A percentile compares a stretch with the other conserved stretches of the same genome.
These are phyloP conservation scores for Drosophila limbata DNA, from an alignment of 2,888 invertebrate species.

Conservation along the genomic window DNA sequence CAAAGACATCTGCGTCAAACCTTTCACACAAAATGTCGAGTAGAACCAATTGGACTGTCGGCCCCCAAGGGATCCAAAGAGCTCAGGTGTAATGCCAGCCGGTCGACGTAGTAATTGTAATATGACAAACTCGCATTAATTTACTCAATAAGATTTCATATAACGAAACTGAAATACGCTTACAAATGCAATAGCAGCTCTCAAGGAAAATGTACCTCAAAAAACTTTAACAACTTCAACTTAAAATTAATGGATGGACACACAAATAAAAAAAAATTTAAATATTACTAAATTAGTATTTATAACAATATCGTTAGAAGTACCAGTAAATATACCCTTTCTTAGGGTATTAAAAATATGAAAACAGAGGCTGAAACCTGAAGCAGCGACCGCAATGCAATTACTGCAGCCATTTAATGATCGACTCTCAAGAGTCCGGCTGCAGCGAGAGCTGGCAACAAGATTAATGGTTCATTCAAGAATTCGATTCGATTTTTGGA, in stretches of 20 bases:
- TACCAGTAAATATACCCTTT: constrained; percentile 1
- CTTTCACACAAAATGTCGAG: constrained; percentile 63
- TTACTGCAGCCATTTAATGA: constrained; percentile 79
- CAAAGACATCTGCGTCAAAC: constrained; percentile 29
- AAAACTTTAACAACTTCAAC: no score
- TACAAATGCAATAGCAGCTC: constrained; percentile 2
- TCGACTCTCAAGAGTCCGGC: constrained; percentile 41
- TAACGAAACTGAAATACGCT: background rate
- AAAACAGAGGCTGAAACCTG: constrained; percentile 50
- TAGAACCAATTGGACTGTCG: constrained; percentile 54
- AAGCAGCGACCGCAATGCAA: constrained; percentile 61
- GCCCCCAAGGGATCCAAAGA: constrained; percentile 46
- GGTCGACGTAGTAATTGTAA: constrained; percentile 73
- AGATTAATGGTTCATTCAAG: constrained; percentile 82
- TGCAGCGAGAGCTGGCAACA: constrained; percentile 68
- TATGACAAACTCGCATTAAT: constrained; percentile 77
- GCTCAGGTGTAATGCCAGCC: constrained; percentile 75
- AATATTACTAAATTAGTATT: background rate
- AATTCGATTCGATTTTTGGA: constrained; percentile 80
- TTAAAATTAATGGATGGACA: no score
- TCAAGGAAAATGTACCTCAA: background rate
- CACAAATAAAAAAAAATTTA: background rate
- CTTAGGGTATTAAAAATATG: constrained; percentile 11
- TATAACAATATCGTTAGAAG: no score
- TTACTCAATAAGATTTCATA: constrained; percentile 24